Base-by-base conservation (phyloP, 2,888 invertebrate genomes). In the Eueremaeus valkanovi region DNA sequence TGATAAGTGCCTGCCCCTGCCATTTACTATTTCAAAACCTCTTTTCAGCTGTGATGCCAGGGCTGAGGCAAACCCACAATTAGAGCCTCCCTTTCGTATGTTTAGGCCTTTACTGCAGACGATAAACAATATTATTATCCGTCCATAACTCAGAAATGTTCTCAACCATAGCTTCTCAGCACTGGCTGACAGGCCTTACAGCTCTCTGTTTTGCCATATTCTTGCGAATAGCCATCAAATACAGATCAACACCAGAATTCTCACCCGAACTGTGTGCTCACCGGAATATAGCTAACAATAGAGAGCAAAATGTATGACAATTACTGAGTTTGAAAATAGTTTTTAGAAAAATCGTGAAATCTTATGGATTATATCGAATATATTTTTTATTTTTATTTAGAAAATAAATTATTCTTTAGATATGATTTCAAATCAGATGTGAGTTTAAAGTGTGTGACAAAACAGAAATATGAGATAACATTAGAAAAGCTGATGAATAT, bases 111-210 rank as follows among this genome's bases (percentile, higher is more conserved):
- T 3, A 58, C 58, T 58, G 27, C 5, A 58, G 27, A 24, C 24
- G 58, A 58, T 58, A 58, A 58, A 58, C 58, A 58, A 58, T 58
- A 58, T 58, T 58, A 58, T 58, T 58, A 58, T 58, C 3, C 58
- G 29, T 58, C 27, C 5, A 58, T 58, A 58, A 58, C 58, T 58
- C 58, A 58, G 24, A 58, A 58, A 9, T 45, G 16, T 45, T 24
- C 16, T 58, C 58, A 58, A 58, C 58, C 58, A 58, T 24, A 58
- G 21, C 58, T 27, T 3, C 16, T 45, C 13, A 18, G 45, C 45
- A 18, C 45, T 29, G 29, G 29, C 3, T 58, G 58, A 58, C 58
- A 58, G 58, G 29, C 27, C 29, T 58, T 24, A 27, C 16, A 24
- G 6, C 3, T 45, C 3, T 6, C 3, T 11, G 45, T 45, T 45